These are phyloP conservation scores for Patella ulyssiponensis DNA, from an alignment of 2,888 invertebrate genomes.

Conservation along the genomic window DNA sequence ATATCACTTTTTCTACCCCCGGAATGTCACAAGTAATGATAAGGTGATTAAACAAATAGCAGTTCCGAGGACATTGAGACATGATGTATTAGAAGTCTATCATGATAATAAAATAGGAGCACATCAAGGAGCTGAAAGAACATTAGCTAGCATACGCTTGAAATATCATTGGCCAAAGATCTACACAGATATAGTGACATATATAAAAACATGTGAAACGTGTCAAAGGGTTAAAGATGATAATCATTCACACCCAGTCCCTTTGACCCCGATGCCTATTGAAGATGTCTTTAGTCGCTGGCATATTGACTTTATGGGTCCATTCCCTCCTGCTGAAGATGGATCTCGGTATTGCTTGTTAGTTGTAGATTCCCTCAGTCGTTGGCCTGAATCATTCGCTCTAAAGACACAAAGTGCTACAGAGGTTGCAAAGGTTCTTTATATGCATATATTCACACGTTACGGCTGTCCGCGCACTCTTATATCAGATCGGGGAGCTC, in stretches of 20 bases:
- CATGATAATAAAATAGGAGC: slow-evolving; percentile 32
- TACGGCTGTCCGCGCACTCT: slow-evolving; percentile 28
- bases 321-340: slow-evolving; percentile 10
- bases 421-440: slow-evolving; percentile 18
- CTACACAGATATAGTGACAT: slow-evolving; percentile 25
- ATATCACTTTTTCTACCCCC: slow-evolving; percentile 28
- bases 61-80: slow-evolving; percentile 26
- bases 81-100: slow-evolving; percentile 35
- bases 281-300: slow-evolving; percentile 19
- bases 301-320: slow-evolving; percentile 33
- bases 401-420: slow-evolving; percentile 15
- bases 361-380: slow-evolving; percentile 8
- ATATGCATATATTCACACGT: slow-evolving; percentile 23
- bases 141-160: too few species aligned
- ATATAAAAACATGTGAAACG: slow-evolving; percentile 19
- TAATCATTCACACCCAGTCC: slow-evolving; percentile 17
- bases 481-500: too few species aligned
- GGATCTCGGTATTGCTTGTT: slow-evolving; percentile 16
- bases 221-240: slow-evolving; percentile 29
- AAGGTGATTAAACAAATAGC: slow-evolving; percentile 18
- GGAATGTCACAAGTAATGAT: not conserved
- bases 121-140: too few species aligned
- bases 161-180: slow-evolving; percentile 30
- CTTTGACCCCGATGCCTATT: slow-evolving; percentile 23
- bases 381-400: slow-evolving; percentile 22